Base-by-base conservation (phyloP, 2,888 invertebrate genomes). In the Flexamia atlantica region DNA sequence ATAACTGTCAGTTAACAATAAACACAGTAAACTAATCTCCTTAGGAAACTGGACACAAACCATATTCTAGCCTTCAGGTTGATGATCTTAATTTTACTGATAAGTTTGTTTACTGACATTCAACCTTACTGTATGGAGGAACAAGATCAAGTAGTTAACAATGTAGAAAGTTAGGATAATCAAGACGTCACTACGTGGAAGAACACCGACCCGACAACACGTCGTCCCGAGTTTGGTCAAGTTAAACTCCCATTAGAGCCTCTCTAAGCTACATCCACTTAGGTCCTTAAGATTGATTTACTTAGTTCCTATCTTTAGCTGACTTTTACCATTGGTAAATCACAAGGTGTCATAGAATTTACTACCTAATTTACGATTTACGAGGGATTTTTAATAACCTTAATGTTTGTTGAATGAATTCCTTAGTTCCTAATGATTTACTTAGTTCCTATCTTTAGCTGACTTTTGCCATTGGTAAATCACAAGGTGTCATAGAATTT, bases 171-270 rank as follows among this genome's bases (percentile, higher is more conserved):
- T 64, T 64, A n/a, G 7, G 64, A 12, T 64, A 64, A 64, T 30
- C 20, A 64, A 64, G 64, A 64, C 64, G 17, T 28, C 57, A 57
- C 64, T 20, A 17, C 14, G 12, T 23, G 20, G 7, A 23, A 23
- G 57, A 23, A 50, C 50, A n/a, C 17, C 53, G 20, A 25, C 3
- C 5, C 25, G 7, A 3, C 25, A 28, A 28, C 64, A 28, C 64
- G 64, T 64, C 7, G 20, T 28, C 25, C 28, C 30, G 64, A 64
- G 25, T 64, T 64, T 28, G 64, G 64, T 64, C 64, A 64, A 64
- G 64, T 64, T 64, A 64, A 64, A 64, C 28, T 28, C 64, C 64
- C 64, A 64, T 64, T 30, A 64, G 64, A 64, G 30, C 25, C 64
- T 23, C 14, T 23, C 28, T 64, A 30, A 64, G 64, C 28, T 64